Conservation (phyloP, 2,888 invertebrate genomes). For the Liodrosophila aerea region DNA sequence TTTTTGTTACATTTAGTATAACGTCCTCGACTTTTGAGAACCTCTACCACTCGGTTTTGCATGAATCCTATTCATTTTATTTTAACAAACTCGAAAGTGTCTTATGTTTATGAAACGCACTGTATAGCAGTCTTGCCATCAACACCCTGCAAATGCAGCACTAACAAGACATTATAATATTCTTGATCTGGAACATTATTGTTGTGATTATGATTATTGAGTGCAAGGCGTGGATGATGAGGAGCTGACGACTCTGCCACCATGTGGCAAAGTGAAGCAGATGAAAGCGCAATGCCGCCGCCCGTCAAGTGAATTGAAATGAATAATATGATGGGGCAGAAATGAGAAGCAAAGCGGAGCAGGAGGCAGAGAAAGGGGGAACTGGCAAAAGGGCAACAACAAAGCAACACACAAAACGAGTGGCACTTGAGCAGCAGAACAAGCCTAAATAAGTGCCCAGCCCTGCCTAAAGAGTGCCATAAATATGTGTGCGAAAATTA, state of each 20-base stretch:
- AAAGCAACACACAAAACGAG: slow-evolving; percentile 62
- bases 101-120: no score
- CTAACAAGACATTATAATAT: slow-evolving; percentile 18
- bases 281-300: slow-evolving; percentile 65
- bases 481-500: slow-evolving; percentile 68
- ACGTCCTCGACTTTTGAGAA: no score
- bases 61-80: no score
- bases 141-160: slow-evolving; percentile 9
- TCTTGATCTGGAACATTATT: slow-evolving; percentile 13
- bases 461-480: slow-evolving; percentile 44
- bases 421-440: slow-evolving; percentile 63
- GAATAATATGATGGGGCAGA: slow-evolving; percentile 47
- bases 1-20: no score
- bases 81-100: no score
- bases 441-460: slow-evolving; percentile 68
- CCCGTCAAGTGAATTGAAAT: slow-evolving; percentile 63
- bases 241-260: slow-evolving; percentile 42
- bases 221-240: slow-evolving; percentile 42
- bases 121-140: not conserved
- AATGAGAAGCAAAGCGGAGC: slow-evolving; percentile 12
- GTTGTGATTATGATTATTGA: slow-evolving; percentile 29
- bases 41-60: no score
- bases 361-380: not conserved
- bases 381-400: slow-evolving; percentile 51
- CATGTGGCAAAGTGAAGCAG: slow-evolving; percentile 53